Base-by-base conservation (phyloP, 2,888 invertebrate species). In the Halocaridina rubra region DNA sequence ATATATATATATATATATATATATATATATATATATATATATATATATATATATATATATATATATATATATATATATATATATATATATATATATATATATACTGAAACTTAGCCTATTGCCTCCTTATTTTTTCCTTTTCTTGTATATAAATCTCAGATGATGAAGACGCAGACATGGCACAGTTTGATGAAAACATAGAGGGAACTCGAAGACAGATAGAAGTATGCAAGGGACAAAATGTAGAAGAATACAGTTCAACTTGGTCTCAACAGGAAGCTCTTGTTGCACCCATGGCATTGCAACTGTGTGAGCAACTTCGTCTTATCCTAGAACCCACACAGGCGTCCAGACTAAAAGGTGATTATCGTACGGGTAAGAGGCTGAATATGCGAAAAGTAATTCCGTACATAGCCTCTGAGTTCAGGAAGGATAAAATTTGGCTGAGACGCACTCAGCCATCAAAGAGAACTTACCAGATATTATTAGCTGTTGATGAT, bases 381-480 rank as follows among this genome's bases (percentile, higher is more conserved):
- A 94, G 99, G 7, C 95, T 99, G 77, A 99, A 99, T 92, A 99
- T 99, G 99, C 94, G 98, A 69, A 97, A 96, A 90, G 92, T 99
- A 80, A 98, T 99, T 90, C 97, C 99, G 0, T 99, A 99, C 92
- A 98, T 99, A 89, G 99, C 99, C 22, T 98, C 98, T 86, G 96
- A 99, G 91, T 99, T 98, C 92, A 94, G 99, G 67, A 99, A 99
- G 91, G 99, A 99, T 91, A 98, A 98, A 91, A 99, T 99, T 90
- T 99, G 99, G 99, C 90, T 99, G 90, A 93, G 99, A 16, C 93
- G 99, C 80, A 98, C 97, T 0, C 97, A 97, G 91, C 98, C 98
- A 0, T 97, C 97, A 0, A 97, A 97, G 90, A 93, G 99, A 72
- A 96, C 99, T 89, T 99, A 99, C 91, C 98, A 98, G 91, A 97